These are phyloP conservation scores for Sceloporus undulatus DNA, from an alignment of 2,113 vertebrate genomes.

Conservation along the genomic window DNA sequence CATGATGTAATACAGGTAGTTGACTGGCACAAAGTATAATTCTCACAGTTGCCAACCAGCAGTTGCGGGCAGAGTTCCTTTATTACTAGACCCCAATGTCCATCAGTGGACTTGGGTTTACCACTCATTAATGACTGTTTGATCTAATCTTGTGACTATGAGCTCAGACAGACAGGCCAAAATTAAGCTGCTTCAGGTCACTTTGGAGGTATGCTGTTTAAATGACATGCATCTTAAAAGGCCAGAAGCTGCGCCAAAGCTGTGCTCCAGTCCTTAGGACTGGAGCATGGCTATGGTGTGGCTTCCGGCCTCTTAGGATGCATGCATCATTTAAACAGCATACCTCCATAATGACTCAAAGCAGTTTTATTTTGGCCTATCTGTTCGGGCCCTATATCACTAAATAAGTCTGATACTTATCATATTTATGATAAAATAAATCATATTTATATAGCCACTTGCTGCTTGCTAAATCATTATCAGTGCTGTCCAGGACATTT, in stretches of 20 bases:
- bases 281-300: no score
- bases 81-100: background rate
- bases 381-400: background rate
- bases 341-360: no score
- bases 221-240: no score
- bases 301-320: no score
- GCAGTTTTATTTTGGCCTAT: no score
- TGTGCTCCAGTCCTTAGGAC: no score
- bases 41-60: background rate
- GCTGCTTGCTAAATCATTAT: constrained; percentile 11
- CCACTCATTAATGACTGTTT: background rate
- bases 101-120: no score
- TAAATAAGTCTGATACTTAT: background rate
- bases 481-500: background rate
- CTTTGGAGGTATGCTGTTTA: no score
- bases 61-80: background rate
- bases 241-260: no score
- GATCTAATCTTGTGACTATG: background rate
- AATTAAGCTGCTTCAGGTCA: background rate
- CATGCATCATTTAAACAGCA: background rate
- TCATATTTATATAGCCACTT: background rate
- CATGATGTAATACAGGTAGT: background rate
- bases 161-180: background rate
- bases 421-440: background rate
- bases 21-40: no score